A percentile compares a stretch with the other conserved stretches of the same genome.
Evolutionary conservation across 2,888 invertebrate species (phyloP).

Genomic region (Lycophotia porphyrea): DNA sequence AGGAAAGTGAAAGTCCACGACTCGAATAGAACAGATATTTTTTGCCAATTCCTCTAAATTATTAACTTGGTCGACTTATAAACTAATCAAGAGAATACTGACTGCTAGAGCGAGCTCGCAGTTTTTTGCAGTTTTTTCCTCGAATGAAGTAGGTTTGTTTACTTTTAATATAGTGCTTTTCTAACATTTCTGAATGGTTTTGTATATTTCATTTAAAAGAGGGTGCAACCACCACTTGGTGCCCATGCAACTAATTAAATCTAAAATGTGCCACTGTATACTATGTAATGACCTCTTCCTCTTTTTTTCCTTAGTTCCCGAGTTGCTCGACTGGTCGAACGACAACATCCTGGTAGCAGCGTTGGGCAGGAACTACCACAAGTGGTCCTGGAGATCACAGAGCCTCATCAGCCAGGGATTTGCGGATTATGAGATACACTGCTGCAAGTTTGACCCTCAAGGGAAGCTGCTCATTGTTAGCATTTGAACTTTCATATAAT

Average conservation of each 20-base stretch:
- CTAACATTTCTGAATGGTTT: too few relatives aligned
- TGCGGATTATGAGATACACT: slow-evolving; percentile 72
- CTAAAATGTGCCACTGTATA: background rate
- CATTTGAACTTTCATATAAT: slow-evolving; percentile 20
- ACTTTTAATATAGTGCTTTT: too few relatives aligned
- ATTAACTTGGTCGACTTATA: too few relatives aligned
- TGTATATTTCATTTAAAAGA: too few relatives aligned
- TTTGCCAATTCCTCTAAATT: too few relatives aligned
- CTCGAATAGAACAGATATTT: too few relatives aligned
- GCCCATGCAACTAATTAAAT: background rate
- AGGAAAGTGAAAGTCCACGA: too few relatives aligned
- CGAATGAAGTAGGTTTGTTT: too few relatives aligned
- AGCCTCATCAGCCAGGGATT: slow-evolving; percentile 77
- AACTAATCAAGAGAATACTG: too few relatives aligned
- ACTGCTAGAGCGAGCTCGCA: too few relatives aligned
- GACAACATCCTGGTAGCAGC: slow-evolving; percentile 85
- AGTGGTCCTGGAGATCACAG: slow-evolving; percentile 85
- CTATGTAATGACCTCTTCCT: background rate
- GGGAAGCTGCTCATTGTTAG: slow-evolving; percentile 81
- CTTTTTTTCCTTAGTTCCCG: slow-evolving; percentile 77
- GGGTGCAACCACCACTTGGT: background rate
- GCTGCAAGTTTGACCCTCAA: slow-evolving; percentile 84
- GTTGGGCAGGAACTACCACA: slow-evolving; percentile 82
- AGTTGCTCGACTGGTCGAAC: slow-evolving; percentile 85
- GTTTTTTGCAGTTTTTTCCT: too few relatives aligned